Percentiles rank a stretch among this genome's conserved stretches.
Conservation (phyloP, 1,140 invertebrate genomes). For the Saccostrea cuccullata region DNA sequence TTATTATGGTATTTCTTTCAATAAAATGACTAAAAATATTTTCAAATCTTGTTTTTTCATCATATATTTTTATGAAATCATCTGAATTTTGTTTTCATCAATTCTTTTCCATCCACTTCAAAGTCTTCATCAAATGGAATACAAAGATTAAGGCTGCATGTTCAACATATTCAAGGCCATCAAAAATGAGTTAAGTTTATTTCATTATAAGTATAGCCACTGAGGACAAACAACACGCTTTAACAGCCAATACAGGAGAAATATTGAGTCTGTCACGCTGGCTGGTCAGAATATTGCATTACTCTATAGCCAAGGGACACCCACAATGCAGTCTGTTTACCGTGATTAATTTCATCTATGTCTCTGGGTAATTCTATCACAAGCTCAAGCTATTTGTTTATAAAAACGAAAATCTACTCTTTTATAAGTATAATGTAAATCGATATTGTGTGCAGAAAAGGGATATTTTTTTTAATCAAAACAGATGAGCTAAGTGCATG, state of each 20-base stretch:
- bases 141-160: no score
- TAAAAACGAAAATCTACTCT: slow-evolving; percentile 20
- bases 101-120: no score
- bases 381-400: background rate
- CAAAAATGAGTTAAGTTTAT: background rate
- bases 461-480: background rate
- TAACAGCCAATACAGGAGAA: background rate
- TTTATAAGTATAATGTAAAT: background rate
- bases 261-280: background rate
- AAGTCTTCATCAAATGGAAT: no score
- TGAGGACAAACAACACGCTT: background rate
- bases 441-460: background rate
- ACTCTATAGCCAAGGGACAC: slow-evolving; percentile 3
- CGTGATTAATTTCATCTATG: background rate
- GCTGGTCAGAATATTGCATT: background rate
- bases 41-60: no score
- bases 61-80: no score
- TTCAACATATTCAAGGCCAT: background rate
- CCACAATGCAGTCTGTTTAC: slow-evolving; percentile 4
- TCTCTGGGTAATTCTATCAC: slow-evolving; percentile 8
- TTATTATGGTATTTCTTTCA: no score
- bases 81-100: no score
- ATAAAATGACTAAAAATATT: no score
- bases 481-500: slow-evolving; percentile 10
- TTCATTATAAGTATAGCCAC: background rate